Base-by-base conservation (phyloP, 2,113 vertebrate genomes). In the Choloepus hoffmanni region DNA sequence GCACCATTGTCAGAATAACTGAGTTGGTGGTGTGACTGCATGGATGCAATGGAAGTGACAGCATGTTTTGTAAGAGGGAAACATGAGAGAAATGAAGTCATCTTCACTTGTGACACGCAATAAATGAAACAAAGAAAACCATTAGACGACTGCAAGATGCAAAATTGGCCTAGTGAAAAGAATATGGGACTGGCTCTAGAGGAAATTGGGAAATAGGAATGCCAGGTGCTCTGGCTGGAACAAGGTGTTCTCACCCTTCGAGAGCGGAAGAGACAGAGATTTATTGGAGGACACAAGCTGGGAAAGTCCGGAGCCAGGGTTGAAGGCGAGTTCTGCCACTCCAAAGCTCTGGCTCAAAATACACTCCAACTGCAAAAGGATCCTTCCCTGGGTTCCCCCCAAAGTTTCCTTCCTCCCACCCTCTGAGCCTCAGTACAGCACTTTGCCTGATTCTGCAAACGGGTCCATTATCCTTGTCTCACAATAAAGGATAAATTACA, bases 11-110 rank as follows among this genome's bases (percentile, higher is more conserved):
- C 50, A 28, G 36, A 76, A 55, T 24, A 36, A 5, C 21, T 16
- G 63, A 28, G 5, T 6, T 53, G 16, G 8, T 26, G 24, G 4
- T 7, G 5, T 21, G 48, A 40, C 30, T 55, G 55, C 11, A 0
- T 3, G 16, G 76, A 90, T 7, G 40, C 48, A 83, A 73, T 21
- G 33, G 48, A 50, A 72, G 23, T 36, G 9, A 72, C 65, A 74
- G 16, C 15, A 24, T 40, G 18, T 33, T 45, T 79, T 76, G 43
- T 48, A 48, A 45, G 43, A 16, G 43, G 73, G 26, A 70, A 13
- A 21, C 13, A 76, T 63, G 65, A 33, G n/a, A 12, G 94, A 86
- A 94, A 67, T 89, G 79, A 92, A 60, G n/a, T 58, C 21, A 89
- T 90, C 84, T 84, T 70, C 58, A 26, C 7, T 74, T 0, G 0